Evolutionary conservation across 2,888 invertebrate species (phyloP).

Genomic region (Orchesellides sinensis): DNA sequence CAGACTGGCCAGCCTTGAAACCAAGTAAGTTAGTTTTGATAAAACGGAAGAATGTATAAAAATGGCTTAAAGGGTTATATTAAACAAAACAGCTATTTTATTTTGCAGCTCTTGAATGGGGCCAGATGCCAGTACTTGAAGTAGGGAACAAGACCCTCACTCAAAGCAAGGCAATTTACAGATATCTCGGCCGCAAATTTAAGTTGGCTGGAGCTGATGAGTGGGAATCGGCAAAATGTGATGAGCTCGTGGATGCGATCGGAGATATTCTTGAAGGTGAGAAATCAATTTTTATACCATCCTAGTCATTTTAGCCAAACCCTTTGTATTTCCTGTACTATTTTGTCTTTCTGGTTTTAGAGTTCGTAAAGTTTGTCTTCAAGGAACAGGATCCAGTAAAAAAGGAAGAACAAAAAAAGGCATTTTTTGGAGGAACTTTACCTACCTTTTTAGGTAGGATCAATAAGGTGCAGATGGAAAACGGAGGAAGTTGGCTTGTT

Average conservation of each 20-base stretch:
- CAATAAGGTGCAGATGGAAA: conserved; percentile 52
- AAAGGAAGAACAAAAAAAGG: conserved; percentile 42
- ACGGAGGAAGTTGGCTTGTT: conserved; percentile 52
- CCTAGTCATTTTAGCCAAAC: background rate
- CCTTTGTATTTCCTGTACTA: background rate
- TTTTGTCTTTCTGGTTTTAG: background rate
- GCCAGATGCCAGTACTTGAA: conserved; percentile 74
- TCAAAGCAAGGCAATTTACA: conserved; percentile 74
- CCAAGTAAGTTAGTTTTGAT: conserved; percentile 34
- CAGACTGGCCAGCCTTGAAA: conserved; percentile 64
- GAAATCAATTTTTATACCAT: background rate
- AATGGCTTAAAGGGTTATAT: background rate
- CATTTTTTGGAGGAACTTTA: conserved; percentile 14
- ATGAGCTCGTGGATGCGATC: conserved; percentile 63
- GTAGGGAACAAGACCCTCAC: conserved; percentile 73
- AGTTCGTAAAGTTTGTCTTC: conserved; percentile 13
- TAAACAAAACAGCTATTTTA: conserved; percentile 7
- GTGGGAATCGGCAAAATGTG: conserved; percentile 69
- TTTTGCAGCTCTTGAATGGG: conserved; percentile 71
- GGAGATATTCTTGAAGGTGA: conserved; percentile 59
- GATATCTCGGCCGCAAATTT: conserved; percentile 74
- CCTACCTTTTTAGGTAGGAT: conserved; percentile 45
- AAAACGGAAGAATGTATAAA: background rate
- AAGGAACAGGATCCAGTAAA: conserved; percentile 38
- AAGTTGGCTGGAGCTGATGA: conserved; percentile 69